Base-by-base conservation (phyloP, 2,888 invertebrate species). In the Thera britannica region DNA sequence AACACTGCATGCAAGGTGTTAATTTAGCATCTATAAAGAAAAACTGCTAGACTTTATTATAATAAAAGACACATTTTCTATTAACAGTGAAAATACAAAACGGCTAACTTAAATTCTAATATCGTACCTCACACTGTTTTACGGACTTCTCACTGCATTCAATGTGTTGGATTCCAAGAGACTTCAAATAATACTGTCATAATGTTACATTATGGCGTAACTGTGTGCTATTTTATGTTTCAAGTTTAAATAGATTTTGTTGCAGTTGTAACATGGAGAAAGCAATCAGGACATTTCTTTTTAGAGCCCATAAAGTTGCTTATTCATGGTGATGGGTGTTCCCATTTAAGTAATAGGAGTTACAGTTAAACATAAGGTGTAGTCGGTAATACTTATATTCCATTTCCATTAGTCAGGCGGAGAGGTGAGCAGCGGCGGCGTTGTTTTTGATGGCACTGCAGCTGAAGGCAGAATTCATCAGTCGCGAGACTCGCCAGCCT, bases 391-490 rank as follows among this genome's bases (percentile, higher is more conserved):
- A 60, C 12, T 58, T 6, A 54, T 55, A 51, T 62, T 66, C 36
- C 48, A 38, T 65, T 62, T 58, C 57, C 57, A 60, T 58, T 54
- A 59, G n/a, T 56, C 23, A 46, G 56, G 49, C 49, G 57, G 63
- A 49, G 55, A 62, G 64, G 46, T 69, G 65, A 67, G 67, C 72
- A 11, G 67, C 67, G 67, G 54, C 52, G 70, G 71, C 66, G 62
- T 58, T 61, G 52, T 48, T 51, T 70, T 49, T 69, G 71, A 69
- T 64, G 67, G 69, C 34, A 65, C 49, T 65, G 70, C 56, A 60
- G 67, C 69, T 67, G 71, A 68, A 72, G 80, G 83, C 76, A 78
- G 79, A 82, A 88, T 85, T 83, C 84, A 87, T 86, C 85, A 85
- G 84, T 77, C 63, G 80, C 77, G 72, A 72, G 82, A 78, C 72